Evolutionary conservation across 2,113 vertebrate genomes (phyloP).

Genomic region (Embiotoca jacksoni): DNA sequence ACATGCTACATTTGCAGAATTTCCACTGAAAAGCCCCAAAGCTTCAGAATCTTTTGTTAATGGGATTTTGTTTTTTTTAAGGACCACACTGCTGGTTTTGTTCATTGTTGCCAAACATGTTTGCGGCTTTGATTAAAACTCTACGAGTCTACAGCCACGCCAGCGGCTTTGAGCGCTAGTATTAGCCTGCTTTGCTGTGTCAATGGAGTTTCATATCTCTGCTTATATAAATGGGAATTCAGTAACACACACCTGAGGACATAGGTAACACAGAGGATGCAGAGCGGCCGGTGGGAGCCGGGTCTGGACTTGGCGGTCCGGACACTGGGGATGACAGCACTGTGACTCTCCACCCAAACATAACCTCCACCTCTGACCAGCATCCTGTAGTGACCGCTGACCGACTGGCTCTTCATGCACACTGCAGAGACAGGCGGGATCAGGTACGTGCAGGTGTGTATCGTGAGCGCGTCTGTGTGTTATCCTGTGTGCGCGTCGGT

Average conservation of each 20-base stretch:
- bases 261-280: slow-evolving; percentile 93
- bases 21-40: neutral
- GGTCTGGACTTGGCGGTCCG: slow-evolving; percentile 86
- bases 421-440: slow-evolving; percentile 78
- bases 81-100: too few species aligned
- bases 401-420: slow-evolving; percentile 92
- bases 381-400: slow-evolving; percentile 94
- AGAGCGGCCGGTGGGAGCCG: slow-evolving; percentile 88
- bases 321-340: slow-evolving; percentile 90
- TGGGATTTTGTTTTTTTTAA: too few species aligned
- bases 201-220: too few species aligned
- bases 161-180: too few species aligned
- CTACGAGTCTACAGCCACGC: too few species aligned
- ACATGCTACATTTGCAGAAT: accelerated
- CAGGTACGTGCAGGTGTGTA: neutral
- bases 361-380: slow-evolving; percentile 94
- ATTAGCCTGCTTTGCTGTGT: too few species aligned
- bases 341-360: slow-evolving; percentile 95
- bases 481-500: neutral
- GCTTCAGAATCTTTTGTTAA: neutral
- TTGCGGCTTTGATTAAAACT: too few species aligned
- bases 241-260: slow-evolving; percentile 88
- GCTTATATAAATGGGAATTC: too few species aligned
- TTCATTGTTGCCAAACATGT: too few species aligned
- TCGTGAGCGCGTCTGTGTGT: neutral